These are phyloP conservation scores for Drosophila neocordata DNA, from an alignment of 1,140 invertebrate genomes.

Conservation along the genomic window DNA sequence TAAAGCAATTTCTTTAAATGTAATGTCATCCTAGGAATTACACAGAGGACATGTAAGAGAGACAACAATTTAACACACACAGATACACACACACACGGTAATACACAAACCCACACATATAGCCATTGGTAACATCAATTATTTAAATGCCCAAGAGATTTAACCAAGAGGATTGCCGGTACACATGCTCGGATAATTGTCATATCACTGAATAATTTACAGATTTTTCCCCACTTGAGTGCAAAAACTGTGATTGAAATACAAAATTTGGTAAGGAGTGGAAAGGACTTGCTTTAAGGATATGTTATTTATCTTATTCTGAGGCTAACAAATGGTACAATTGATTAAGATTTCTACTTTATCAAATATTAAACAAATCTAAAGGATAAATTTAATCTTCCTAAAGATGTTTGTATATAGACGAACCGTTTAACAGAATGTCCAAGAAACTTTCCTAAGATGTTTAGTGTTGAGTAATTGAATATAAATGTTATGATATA, in stretches of 20 bases:
- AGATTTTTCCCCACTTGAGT: background rate
- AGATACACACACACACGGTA: background rate
- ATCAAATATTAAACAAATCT: background rate
- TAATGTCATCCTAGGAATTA: constrained; percentile 74
- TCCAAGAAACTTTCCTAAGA: too few relatives aligned
- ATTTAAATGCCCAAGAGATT: background rate
- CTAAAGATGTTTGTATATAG: too few relatives aligned
- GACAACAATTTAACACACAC: constrained; percentile 41
- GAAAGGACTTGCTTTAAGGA: background rate
- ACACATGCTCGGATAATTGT: background rate
- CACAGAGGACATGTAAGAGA: constrained; percentile 71
- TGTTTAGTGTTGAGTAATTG: too few relatives aligned
- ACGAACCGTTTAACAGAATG: too few relatives aligned
- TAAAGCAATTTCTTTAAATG: constrained; percentile 80
- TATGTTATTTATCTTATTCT: background rate
- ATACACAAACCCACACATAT: constrained; percentile 20
- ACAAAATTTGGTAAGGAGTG: background rate
- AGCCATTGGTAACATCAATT: constrained; percentile 5
- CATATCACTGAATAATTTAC: constrained; percentile 5
- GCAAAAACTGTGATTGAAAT: background rate
- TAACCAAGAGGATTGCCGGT: background rate
- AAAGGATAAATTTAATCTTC: background rate
- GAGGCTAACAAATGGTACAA: background rate
- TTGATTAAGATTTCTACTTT: too few relatives aligned
- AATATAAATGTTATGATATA: too few relatives aligned